Conservation (phyloP, 2,888 invertebrate genomes). For the Enoplolaimus lenunculus region DNA sequence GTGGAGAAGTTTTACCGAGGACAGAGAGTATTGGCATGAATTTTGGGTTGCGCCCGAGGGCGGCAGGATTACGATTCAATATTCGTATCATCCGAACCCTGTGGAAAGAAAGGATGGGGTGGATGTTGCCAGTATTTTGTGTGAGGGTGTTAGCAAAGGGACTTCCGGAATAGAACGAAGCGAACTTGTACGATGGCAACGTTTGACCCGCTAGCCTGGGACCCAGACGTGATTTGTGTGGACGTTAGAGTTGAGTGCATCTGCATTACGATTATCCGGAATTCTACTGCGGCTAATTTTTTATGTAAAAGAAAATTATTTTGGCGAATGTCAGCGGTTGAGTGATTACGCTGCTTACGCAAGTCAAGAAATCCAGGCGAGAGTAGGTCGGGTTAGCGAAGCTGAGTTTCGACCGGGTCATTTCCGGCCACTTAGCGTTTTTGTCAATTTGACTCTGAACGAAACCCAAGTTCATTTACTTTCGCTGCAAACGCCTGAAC, state of each 20-base stretch:
- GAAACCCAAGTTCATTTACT: conserved; percentile 73
- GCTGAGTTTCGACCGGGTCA: conserved; percentile 62
- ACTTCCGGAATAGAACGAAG: too few relatives aligned
- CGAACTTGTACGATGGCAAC: conserved; percentile 41
- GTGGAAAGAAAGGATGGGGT: too few relatives aligned
- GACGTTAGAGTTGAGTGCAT: conserved; percentile 88
- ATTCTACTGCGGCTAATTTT: conserved; percentile 58
- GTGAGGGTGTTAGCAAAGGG: too few relatives aligned
- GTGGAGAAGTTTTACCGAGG: conserved; percentile 8
- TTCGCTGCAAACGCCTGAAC: conserved; percentile 25
- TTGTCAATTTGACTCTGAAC: conserved; percentile 78
- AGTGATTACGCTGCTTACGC: conserved; percentile 57
- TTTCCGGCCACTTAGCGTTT: conserved; percentile 76
- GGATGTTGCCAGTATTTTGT: too few relatives aligned
- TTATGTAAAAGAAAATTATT: conserved; percentile 67
- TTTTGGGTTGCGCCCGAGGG: conserved; percentile 91
- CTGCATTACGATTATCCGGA: conserved; percentile 76
- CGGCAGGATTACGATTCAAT: conserved; percentile 65
- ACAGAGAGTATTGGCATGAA: conserved; percentile 68
- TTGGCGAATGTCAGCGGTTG: conserved; percentile 85
- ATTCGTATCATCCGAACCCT: conserved; percentile 66
- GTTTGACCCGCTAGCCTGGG: conserved; percentile 70
- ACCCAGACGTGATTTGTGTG: conserved; percentile 73
- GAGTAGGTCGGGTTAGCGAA: conserved; percentile 3
- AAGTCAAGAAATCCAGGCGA: neutral